These are phyloP conservation scores for Catharus minimus DNA, from an alignment of 2,113 vertebrate species.

Conservation along the genomic window DNA sequence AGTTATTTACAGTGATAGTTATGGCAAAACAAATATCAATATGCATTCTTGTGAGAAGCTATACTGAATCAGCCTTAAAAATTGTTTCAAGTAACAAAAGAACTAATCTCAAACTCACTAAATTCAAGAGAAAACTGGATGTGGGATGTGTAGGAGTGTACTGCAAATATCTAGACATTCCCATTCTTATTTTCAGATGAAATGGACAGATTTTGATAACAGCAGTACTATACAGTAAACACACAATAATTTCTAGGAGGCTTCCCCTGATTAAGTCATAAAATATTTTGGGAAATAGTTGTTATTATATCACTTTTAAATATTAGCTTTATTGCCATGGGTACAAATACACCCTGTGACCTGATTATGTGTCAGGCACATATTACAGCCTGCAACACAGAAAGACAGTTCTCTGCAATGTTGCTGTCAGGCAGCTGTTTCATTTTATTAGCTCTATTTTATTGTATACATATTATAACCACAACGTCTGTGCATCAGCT, in stretches of 20 bases:
- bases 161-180: neutral
- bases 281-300: neutral
- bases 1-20: neutral
- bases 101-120: neutral
- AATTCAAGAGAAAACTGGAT: neutral
- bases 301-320: neutral
- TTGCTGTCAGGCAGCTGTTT: neutral
- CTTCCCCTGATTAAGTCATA: neutral
- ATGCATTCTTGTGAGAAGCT: neutral
- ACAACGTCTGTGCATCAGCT: neutral
- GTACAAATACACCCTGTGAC: neutral
- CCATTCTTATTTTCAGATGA: neutral
- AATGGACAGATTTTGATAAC: neutral
- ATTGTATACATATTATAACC: neutral
- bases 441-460: slow-evolving; percentile 16
- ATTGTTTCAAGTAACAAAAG: neutral
- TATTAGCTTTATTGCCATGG: neutral
- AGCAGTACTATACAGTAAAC: neutral
- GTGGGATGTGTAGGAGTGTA: neutral
- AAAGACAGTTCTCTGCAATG: neutral
- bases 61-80: neutral
- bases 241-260: neutral
- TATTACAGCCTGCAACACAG: neutral
- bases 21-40: neutral
- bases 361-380: neutral